These are phyloP conservation scores for Notolepis coatsorum DNA, from an alignment of 2,797 vertebrate genomes.

Conservation along the genomic window DNA sequence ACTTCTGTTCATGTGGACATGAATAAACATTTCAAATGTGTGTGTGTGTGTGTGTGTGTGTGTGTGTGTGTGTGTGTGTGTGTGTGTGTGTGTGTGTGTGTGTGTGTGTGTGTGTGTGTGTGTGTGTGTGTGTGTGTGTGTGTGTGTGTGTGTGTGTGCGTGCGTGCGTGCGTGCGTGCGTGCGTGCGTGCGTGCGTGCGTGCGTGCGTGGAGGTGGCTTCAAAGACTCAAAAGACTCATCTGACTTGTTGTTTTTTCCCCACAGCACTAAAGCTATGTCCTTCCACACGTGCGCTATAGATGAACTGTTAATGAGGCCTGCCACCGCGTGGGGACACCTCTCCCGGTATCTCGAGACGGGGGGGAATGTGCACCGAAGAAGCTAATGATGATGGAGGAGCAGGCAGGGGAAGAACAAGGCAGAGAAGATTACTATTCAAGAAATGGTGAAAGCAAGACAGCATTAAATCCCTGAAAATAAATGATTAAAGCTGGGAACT, in stretches of 20 bases:
- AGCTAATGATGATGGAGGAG: constrained; percentile 2
- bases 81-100: too few species aligned
- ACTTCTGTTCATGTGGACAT: too few species aligned
- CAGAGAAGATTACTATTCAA: constrained; percentile 29
- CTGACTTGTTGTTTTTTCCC: constrained; percentile 9
- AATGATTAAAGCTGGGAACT: constrained; percentile 39
- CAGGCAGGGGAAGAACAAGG: not conserved
- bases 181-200: too few species aligned
- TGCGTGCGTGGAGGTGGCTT: not conserved
- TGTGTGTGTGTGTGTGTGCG: too few species aligned
- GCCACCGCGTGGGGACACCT: constrained; percentile 5
- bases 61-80: too few species aligned
- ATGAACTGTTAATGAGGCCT: constrained; percentile 38
- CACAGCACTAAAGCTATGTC: constrained; percentile 25
- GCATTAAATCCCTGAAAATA: constrained; percentile 35
- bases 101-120: too few species aligned
- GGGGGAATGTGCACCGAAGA: constrained; percentile 6
- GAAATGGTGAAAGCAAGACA: constrained; percentile 25
- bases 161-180: too few species aligned
- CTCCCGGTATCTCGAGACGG: not conserved
- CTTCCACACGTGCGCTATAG: not conserved
- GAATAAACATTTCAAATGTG: too few species aligned
- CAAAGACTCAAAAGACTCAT: not conserved
- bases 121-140: too few species aligned
- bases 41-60: too few species aligned